Evolutionary conservation across 1,140 invertebrate species (phyloP).

Genomic region (Tachypleus tridentatus): DNA sequence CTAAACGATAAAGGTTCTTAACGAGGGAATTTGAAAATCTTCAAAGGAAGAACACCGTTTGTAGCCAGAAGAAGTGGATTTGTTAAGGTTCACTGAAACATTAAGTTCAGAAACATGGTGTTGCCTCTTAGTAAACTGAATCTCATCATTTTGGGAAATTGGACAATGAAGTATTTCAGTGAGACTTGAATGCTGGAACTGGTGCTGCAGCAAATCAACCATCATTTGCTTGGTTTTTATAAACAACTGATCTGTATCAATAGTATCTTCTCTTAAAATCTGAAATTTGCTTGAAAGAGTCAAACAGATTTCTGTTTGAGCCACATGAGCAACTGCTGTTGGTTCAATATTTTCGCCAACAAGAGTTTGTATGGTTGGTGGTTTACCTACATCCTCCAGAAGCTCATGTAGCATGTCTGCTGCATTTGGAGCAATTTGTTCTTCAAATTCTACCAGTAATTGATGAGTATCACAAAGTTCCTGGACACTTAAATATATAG

Average conservation of each 20-base stretch:
- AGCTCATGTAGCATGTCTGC: slow-evolving; percentile 55
- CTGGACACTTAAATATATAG: slow-evolving; percentile 41
- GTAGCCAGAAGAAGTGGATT: too few species aligned
- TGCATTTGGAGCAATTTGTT: slow-evolving; percentile 53
- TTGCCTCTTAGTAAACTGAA: too few species aligned
- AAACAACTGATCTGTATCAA: slow-evolving; percentile 53
- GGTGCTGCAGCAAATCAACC: slow-evolving; percentile 36
- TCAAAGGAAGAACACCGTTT: slow-evolving; percentile 26
- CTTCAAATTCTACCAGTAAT: slow-evolving; percentile 53
- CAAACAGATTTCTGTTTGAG: slow-evolving; percentile 55
- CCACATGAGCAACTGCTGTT: neutral
- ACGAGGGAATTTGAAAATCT: slow-evolving; percentile 21
- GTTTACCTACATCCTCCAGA: slow-evolving; percentile 53
- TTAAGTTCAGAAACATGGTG: too few species aligned
- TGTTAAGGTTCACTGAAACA: too few species aligned
- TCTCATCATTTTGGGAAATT: too few species aligned
- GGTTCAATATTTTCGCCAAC: slow-evolving; percentile 34
- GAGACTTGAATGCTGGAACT: slow-evolving; percentile 10
- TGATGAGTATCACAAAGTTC: slow-evolving; percentile 21
- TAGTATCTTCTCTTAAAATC: slow-evolving; percentile 47
- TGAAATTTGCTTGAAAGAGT: slow-evolving; percentile 59
- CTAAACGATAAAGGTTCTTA: slow-evolving; percentile 49
- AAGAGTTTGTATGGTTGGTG: slow-evolving; percentile 49
- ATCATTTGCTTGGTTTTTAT: slow-evolving; percentile 41
- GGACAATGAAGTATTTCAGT: too few species aligned